phyloP scores from a whole-genome alignment of 2,797 vertebrate genomes.

The Pangasius larnaudii region DNA sequence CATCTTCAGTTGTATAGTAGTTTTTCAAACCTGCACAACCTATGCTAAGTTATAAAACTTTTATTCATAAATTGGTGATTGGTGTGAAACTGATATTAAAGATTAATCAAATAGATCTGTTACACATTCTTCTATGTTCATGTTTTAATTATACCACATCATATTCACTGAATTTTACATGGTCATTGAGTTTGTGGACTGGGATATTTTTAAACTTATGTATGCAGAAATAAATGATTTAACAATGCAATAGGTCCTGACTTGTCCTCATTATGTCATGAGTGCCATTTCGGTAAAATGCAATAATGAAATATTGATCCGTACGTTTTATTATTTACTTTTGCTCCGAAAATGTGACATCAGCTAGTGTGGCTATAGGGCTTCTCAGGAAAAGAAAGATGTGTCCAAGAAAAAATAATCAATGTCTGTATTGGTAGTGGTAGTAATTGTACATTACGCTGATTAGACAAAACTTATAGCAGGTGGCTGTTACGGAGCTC shows the following conservation, averaged over 20 bases:
- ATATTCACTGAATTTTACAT: constrained; percentile 8
- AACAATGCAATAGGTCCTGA: constrained; percentile 8
- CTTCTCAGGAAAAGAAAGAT: background rate
- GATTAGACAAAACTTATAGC: background rate
- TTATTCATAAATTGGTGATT: background rate
- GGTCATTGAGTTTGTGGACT: background rate
- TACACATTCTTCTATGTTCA: background rate
- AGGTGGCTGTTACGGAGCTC: background rate
- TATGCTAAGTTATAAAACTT: background rate
- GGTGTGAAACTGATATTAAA: background rate
- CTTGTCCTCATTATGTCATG: constrained; percentile 24
- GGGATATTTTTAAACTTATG: constrained; percentile 14
- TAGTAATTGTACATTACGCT: background rate
- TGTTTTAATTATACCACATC: constrained; percentile 11
- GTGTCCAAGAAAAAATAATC: background rate
- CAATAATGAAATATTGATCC: constrained; percentile 22
- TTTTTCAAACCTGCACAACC: background rate
- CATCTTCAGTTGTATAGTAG: background rate
- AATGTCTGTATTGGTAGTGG: background rate
- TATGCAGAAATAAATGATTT: constrained; percentile 25
- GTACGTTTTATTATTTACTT: constrained; percentile 11
- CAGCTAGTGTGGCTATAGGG: too few species aligned
- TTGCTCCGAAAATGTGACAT: background rate
- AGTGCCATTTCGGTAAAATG: constrained; percentile 11
- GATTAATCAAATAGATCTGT: background rate